These are phyloP conservation scores for Harlomillsia oculata DNA, from an alignment of 1,140 invertebrate genomes.

Conservation along the genomic window DNA sequence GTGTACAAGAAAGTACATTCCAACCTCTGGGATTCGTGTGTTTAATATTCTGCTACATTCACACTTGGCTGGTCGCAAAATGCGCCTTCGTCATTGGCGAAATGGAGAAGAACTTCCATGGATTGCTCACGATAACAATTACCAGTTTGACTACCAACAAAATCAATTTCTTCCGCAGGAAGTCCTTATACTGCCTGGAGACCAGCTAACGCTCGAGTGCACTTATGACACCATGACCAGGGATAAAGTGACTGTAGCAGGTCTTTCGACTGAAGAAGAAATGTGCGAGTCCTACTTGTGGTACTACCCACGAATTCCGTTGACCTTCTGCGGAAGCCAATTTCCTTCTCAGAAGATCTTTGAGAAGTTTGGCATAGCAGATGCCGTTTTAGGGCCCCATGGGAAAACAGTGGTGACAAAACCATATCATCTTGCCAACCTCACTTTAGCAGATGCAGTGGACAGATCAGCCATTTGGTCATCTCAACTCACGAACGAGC, in stretches of 20 bases:
- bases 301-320: conserved; percentile 6
- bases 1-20: conserved; percentile 1
- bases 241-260: conserved; percentile 73
- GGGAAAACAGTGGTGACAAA: neutral
- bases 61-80: conserved; percentile 38
- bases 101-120: conserved; percentile 51
- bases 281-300: conserved; percentile 61
- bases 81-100: conserved; percentile 53
- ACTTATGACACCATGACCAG: conserved; percentile 55
- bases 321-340: conserved; percentile 7
- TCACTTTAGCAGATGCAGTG: conserved; percentile 1
- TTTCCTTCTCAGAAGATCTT: neutral
- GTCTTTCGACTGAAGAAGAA: conserved; percentile 90
- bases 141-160: conserved; percentile 54
- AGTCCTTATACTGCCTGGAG: neutral
- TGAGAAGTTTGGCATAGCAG: conserved; percentile 5
- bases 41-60: conserved; percentile 21
- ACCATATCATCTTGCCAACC: neutral
- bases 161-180: neutral
- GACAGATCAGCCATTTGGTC: conserved; percentile 4
- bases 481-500: neutral
- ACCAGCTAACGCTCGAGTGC: conserved; percentile 8
- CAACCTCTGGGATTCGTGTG: conserved; percentile 4
- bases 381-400: neutral
- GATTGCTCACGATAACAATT: conserved; percentile 55